A percentile compares a stretch with the other conserved stretches of the same genome.
Conservation (phyloP, 2,888 invertebrate species). For the Pasiphila rectangulata region DNA sequence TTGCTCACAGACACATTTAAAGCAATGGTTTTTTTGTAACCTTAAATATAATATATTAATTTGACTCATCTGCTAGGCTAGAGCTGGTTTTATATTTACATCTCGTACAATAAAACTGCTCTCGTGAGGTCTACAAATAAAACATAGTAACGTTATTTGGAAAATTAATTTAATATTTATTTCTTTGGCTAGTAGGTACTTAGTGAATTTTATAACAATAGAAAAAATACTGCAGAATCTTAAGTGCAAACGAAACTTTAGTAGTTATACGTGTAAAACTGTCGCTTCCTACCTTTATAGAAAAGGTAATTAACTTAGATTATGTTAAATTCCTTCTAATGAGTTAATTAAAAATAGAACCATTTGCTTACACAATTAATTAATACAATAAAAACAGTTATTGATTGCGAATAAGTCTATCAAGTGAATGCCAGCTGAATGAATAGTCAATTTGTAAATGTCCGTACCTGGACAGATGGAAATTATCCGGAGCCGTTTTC, state of each 20-base stretch:
- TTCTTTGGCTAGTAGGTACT: constrained; percentile 29
- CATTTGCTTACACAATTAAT: background rate
- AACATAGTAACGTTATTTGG: background rate
- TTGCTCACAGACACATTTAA: too few species aligned
- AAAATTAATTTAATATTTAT: constrained; percentile 15
- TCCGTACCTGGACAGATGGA: constrained; percentile 88
- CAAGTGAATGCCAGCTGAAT: constrained; percentile 90
- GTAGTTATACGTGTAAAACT: too few species aligned
- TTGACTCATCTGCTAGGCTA: too few species aligned
- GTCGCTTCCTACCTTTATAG: too few species aligned
- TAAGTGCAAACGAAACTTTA: too few species aligned
- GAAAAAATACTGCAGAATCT: too few species aligned
- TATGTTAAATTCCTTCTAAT: too few species aligned
- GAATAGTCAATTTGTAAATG: constrained; percentile 91
- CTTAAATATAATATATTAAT: too few species aligned
- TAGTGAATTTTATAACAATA: background rate
- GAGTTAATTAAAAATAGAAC: background rate
- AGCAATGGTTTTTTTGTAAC: too few species aligned
- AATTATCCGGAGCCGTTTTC: constrained; percentile 82
- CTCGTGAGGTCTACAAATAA: background rate
- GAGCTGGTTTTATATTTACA: background rate
- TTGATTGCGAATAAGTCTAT: constrained; percentile 85
- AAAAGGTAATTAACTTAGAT: too few species aligned
- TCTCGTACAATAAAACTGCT: background rate
- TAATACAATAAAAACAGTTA: constrained; percentile 24